Evolutionary conservation across 2,113 vertebrate genomes (phyloP).

Genomic region (Corythoichthys intestinalis): DNA sequence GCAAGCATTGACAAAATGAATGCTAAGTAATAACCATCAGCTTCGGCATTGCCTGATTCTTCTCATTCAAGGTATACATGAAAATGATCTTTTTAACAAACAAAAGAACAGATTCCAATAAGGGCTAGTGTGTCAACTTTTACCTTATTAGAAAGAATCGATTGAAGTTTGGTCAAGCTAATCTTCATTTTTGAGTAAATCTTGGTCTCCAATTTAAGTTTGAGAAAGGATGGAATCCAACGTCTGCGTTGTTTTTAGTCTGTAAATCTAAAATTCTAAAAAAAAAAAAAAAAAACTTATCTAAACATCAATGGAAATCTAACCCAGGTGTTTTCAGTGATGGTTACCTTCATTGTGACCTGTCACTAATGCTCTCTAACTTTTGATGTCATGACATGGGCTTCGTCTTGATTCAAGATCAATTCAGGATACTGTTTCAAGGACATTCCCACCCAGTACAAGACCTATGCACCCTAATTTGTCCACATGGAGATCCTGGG

Average conservation of each 20-base stretch:
- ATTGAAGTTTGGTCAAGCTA: neutral
- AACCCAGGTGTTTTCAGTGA: neutral
- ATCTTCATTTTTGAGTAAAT: neutral
- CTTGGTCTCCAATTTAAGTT: neutral
- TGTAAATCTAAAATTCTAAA: too few species aligned
- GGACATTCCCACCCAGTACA: constrained; percentile 56
- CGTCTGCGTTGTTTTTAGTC: too few species aligned
- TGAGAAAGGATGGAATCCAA: too few species aligned
- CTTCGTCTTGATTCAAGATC: constrained; percentile 28
- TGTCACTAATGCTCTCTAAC: constrained; percentile 14
- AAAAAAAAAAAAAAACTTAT: too few species aligned
- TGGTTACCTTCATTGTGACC: neutral
- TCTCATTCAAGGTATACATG: constrained; percentile 25
- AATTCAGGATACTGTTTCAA: constrained; percentile 50
- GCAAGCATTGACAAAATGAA: constrained; percentile 46
- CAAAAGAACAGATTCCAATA: constrained; percentile 23
- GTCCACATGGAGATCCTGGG: constrained; percentile 47
- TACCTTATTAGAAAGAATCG: too few species aligned
- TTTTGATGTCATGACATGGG: constrained; percentile 29
- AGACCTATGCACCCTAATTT: constrained; percentile 40
- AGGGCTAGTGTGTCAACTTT: neutral
- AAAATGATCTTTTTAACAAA: constrained; percentile 38
- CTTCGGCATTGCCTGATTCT: constrained; percentile 5
- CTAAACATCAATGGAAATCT: neutral
- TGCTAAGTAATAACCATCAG: constrained; percentile 33